Percentiles rank a stretch among this genome's conserved stretches.
Evolutionary conservation across 2,888 invertebrate species (phyloP).

Genomic region (Netelia inedita): DNA sequence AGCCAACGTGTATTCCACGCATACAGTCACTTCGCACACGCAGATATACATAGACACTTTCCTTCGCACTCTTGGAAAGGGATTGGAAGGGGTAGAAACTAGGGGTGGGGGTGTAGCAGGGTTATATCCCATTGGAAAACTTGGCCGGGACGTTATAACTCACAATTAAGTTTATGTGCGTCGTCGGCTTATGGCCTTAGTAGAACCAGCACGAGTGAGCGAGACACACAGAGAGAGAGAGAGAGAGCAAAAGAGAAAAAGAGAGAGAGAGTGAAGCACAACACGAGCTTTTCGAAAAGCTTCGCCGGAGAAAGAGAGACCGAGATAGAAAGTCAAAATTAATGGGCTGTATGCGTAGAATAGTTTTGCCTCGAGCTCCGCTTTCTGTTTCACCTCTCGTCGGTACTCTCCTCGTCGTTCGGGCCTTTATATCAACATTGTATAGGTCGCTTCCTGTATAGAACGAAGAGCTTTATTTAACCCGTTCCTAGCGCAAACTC

Average conservation of each 20-base stretch:
- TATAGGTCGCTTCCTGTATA: constrained; percentile 18
- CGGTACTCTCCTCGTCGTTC: constrained; percentile 8
- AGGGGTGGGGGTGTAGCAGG: neutral
- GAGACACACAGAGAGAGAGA: neutral
- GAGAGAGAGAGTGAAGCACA: constrained; percentile 40
- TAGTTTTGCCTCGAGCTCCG: constrained; percentile 36
- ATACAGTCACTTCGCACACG: neutral
- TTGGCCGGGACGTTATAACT: constrained; percentile 64
- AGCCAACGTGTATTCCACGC: neutral
- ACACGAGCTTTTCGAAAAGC: constrained; percentile 40
- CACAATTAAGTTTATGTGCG: constrained; percentile 69
- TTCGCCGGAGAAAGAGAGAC: constrained; percentile 18
- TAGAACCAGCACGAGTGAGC: constrained; percentile 7
- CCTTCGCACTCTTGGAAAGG: constrained; percentile 3
- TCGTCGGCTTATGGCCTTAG: constrained; percentile 57
- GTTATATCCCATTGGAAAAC: constrained; percentile 60
- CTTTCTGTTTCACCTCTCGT: constrained; percentile 24
- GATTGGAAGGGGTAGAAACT: neutral
- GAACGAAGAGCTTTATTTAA: constrained; percentile 46
- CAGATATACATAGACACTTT: constrained; percentile 21
- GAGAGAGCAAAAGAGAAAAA: constrained; percentile 21
- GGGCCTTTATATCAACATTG: constrained; percentile 7
- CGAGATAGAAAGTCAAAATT: constrained; percentile 39
- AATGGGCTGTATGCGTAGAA: constrained; percentile 60
- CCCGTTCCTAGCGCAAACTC: constrained; percentile 20